Conservation (phyloP, 1,140 invertebrate genomes). For the Papilio machaon region DNA sequence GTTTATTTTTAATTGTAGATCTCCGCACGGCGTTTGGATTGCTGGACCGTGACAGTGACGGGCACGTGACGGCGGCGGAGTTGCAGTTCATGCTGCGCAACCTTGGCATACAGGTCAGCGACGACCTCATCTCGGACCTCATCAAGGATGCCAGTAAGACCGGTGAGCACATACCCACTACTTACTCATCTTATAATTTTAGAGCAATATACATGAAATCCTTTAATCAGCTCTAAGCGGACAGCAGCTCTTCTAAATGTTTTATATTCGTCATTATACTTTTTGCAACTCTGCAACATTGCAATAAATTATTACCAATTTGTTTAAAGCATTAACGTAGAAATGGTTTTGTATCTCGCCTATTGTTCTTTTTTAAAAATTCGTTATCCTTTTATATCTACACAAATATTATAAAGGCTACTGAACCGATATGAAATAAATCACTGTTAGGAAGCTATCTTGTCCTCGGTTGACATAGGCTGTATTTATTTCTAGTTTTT, state of each 20-base stretch:
- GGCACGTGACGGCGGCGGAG: slow-evolving; percentile 86
- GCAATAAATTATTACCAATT: background rate
- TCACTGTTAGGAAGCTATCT: too few species aligned
- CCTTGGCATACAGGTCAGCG: slow-evolving; percentile 87
- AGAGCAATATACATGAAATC: background rate
- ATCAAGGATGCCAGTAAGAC: slow-evolving; percentile 87
- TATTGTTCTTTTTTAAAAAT: too few species aligned
- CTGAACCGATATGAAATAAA: too few species aligned
- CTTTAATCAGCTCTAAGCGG: background rate
- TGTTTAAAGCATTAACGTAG: too few species aligned
- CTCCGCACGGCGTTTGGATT: slow-evolving; percentile 88
- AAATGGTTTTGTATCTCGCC: background rate
- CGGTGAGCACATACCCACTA: slow-evolving; percentile 55
- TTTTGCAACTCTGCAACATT: background rate
- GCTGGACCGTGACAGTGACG: slow-evolving; percentile 88
- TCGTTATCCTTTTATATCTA: too few species aligned
- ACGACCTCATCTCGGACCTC: slow-evolving; percentile 86
- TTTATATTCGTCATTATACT: background rate
- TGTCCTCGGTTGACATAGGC: too few species aligned
- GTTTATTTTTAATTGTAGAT: slow-evolving; percentile 81
- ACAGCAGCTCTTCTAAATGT: background rate
- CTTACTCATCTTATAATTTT: background rate
- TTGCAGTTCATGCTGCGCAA: slow-evolving; percentile 89
- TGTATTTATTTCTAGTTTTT: too few species aligned
- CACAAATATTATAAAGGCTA: too few species aligned